phyloP scores from a whole-genome alignment of 2,113 vertebrate genomes.

The Takifugu bimaculatus region DNA sequence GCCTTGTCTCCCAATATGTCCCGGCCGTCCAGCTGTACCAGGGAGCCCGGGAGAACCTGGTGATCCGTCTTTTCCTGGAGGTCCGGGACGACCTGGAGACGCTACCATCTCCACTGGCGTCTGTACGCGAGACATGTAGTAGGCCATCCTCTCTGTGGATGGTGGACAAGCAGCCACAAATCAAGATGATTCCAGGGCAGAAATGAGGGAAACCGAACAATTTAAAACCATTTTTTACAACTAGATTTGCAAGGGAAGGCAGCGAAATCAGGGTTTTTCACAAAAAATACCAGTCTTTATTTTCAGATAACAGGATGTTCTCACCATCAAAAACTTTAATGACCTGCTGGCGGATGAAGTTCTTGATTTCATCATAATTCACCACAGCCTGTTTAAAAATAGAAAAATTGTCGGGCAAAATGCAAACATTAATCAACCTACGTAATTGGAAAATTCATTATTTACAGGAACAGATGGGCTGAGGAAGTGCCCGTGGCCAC shows the following conservation, averaged over 20 bases:
- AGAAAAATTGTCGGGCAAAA: constrained; percentile 11
- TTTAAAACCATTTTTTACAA: constrained; percentile 4
- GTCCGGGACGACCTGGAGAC: constrained; percentile 85
- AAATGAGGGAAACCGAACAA: background rate
- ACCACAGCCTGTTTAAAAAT: constrained; percentile 80
- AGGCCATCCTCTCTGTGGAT: constrained; percentile 88
- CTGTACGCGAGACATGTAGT: constrained; percentile 90
- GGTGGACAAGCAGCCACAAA: constrained; percentile 12
- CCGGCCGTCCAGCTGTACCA: constrained; percentile 82
- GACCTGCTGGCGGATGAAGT: constrained; percentile 93
- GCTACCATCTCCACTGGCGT: constrained; percentile 84
- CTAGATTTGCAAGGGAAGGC: background rate
- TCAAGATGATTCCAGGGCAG: background rate
- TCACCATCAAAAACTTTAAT: constrained; percentile 94
- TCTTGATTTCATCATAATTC: constrained; percentile 92
- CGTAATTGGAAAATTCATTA: constrained; percentile 47
- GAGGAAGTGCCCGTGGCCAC: constrained; percentile 18
- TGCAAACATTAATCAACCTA: constrained; percentile 22
- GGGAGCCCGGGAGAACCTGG: constrained; percentile 79
- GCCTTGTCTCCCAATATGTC: constrained; percentile 90
- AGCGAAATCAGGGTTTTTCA: background rate
- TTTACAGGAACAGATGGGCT: constrained; percentile 45
- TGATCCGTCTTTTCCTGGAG: constrained; percentile 86
- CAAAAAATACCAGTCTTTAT: background rate
- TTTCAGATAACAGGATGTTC: constrained; percentile 1